Conservation (phyloP, 2,797 vertebrate species). For the Squalus acanthias region DNA sequence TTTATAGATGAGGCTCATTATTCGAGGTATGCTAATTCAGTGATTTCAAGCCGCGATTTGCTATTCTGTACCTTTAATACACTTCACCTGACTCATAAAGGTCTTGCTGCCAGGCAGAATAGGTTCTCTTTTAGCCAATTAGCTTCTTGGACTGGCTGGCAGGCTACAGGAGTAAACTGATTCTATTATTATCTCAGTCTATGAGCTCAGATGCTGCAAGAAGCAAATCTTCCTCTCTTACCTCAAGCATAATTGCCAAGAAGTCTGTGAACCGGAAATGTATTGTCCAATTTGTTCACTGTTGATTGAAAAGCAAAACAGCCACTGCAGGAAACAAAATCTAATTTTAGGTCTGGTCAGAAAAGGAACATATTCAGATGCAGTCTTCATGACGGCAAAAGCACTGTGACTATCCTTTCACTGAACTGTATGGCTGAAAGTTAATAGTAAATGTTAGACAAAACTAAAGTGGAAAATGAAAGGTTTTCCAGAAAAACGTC, state of each 20-base stretch:
- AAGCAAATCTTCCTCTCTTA: conserved; percentile 46
- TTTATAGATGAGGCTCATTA: not conserved
- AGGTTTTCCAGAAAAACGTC: not conserved
- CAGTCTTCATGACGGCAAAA: not conserved
- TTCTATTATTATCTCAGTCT: conserved; percentile 47
- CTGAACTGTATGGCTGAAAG: not conserved
- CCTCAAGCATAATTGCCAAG: conserved; percentile 47
- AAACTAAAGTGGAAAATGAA: not conserved
- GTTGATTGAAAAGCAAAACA: conserved; percentile 21
- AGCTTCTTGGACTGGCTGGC: conserved; percentile 39
- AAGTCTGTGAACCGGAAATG: conserved; percentile 48
- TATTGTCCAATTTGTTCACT: conserved; percentile 44
- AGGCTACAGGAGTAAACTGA: conserved; percentile 43
- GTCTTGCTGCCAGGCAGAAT: conserved; percentile 44
- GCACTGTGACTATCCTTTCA: too few species aligned
- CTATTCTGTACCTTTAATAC: conserved; percentile 38
- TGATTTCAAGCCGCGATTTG: not conserved
- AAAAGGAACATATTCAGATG: not conserved
- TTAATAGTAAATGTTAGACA: not conserved
- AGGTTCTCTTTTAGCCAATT: conserved; percentile 43
- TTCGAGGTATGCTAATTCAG: not conserved
- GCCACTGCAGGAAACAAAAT: conserved; percentile 37
- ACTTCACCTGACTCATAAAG: conserved; percentile 44
- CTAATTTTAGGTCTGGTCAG: conserved; percentile 43
- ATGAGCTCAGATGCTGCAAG: conserved; percentile 47